phyloP scores from a whole-genome alignment of 2,888 invertebrate species.

The Automeris io region DNA sequence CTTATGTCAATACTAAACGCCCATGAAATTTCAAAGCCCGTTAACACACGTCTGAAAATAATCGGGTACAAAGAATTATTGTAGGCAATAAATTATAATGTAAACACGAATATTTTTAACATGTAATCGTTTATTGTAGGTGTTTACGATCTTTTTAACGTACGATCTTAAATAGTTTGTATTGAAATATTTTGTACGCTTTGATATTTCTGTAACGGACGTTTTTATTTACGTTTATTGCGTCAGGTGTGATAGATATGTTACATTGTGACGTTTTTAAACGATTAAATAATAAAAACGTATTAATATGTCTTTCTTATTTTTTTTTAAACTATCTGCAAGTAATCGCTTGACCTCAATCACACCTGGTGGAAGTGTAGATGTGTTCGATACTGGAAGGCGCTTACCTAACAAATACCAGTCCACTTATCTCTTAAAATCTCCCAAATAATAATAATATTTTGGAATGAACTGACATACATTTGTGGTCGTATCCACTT shows the following conservation, averaged over 20 bases:
- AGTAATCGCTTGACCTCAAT: too few species aligned
- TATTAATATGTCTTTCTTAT: too few species aligned
- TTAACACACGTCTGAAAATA: neutral
- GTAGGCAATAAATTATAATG: neutral
- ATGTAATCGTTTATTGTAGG: neutral
- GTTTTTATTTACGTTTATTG: neutral
- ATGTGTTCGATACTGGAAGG: too few species aligned
- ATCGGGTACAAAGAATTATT: neutral
- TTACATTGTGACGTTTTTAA: neutral
- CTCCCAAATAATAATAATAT: too few species aligned
- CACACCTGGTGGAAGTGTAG: too few species aligned
- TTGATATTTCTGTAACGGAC: neutral
- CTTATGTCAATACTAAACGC: too few species aligned
- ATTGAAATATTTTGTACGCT: neutral
- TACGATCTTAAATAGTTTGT: neutral
- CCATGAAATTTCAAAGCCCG: neutral
- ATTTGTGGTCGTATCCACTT: too few species aligned
- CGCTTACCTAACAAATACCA: too few species aligned
- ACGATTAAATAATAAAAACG: too few species aligned
- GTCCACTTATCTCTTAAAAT: too few species aligned
- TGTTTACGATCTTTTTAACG: neutral
- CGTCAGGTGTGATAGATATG: neutral
- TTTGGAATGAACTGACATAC: too few species aligned
- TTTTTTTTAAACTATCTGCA: too few species aligned
- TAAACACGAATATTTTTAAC: neutral